Conservation (phyloP, 2,113 vertebrate species). For the Burhinus bistriatus region DNA sequence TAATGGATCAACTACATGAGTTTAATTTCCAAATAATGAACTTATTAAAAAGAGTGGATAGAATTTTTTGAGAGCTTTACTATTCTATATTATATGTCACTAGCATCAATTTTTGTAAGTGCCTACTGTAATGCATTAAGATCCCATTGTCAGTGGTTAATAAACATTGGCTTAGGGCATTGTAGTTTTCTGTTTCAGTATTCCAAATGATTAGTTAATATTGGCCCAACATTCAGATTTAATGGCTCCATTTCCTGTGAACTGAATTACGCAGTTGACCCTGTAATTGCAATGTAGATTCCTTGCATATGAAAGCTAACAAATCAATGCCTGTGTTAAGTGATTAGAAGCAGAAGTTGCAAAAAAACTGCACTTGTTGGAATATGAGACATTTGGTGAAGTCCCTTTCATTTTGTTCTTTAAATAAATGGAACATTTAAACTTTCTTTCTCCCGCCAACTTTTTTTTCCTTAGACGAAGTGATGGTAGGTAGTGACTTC, state of each 20-base stretch:
- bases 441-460: rapidly evolving
- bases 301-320: background rate
- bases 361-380: background rate
- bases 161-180: background rate
- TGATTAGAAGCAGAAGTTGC: background rate
- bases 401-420: background rate
- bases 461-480: background rate
- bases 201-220: background rate
- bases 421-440: background rate
- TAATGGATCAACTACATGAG: background rate
- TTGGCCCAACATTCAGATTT: background rate
- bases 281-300: background rate
- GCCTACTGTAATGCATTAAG: background rate
- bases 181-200: background rate
- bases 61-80: background rate
- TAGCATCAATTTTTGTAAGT: background rate
- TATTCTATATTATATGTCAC: background rate
- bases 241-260: background rate
- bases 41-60: background rate
- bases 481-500: background rate
- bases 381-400: background rate
- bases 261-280: background rate
- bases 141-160: background rate
- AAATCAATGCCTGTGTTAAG: background rate
- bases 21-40: background rate